Evolutionary conservation across 2,888 invertebrate genomes (phyloP).

Genomic region (Halictus quadricinctus): DNA sequence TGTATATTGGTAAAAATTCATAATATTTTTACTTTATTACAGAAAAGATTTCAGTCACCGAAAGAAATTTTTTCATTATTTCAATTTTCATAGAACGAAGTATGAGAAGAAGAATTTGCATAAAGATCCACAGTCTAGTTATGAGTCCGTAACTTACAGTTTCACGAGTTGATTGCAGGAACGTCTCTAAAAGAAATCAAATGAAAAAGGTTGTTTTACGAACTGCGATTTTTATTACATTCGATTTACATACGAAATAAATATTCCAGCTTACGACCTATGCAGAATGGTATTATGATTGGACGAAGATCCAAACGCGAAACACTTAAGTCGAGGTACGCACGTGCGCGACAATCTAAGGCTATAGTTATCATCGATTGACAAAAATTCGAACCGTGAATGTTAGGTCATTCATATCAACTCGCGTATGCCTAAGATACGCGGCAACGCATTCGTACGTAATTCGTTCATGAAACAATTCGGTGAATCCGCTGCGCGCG

Average conservation of each 20-base stretch:
- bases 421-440: neutral
- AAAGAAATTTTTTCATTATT: neutral
- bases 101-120: slow-evolving; percentile 1
- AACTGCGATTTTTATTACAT: slow-evolving; percentile 62
- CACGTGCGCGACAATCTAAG: slow-evolving; percentile 33
- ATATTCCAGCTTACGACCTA: slow-evolving; percentile 56
- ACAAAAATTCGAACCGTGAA: slow-evolving; percentile 40
- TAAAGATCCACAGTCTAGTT: neutral
- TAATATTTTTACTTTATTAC: no score
- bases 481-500: neutral
- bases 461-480: slow-evolving; percentile 49
- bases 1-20: no score
- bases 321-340: slow-evolving; percentile 42
- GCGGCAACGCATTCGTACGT: slow-evolving; percentile 24
- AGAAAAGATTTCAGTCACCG: neutral
- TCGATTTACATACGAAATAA: slow-evolving; percentile 66
- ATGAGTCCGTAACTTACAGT: neutral
- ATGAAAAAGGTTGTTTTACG: slow-evolving; percentile 35
- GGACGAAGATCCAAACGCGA: slow-evolving; percentile 42
- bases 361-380: slow-evolving; percentile 37
- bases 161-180: neutral
- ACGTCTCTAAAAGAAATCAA: neutral
- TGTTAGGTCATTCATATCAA: slow-evolving; percentile 58
- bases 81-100: neutral
- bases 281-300: slow-evolving; percentile 19